A percentile compares a stretch with the other conserved stretches of the same genome.
These are phyloP conservation scores for Colletes gigas DNA, from an alignment of 1,140 invertebrate genomes.

Conservation along the genomic window DNA sequence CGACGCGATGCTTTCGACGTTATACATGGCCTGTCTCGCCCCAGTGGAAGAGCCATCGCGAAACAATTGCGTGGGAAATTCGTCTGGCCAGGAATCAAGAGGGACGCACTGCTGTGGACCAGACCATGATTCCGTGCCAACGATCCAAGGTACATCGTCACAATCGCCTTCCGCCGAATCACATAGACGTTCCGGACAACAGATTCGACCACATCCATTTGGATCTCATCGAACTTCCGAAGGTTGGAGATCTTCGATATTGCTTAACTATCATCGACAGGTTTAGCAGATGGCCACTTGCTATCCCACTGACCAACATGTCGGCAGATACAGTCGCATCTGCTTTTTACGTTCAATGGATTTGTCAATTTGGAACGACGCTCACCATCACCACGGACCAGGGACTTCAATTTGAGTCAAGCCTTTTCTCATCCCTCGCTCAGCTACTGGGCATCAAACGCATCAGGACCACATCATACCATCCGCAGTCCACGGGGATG, in stretches of 20 bases:
- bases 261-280: conserved; percentile 33
- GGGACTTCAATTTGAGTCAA: conserved; percentile 21
- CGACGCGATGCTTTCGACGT: conserved; percentile 28
- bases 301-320: conserved; percentile 1
- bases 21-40: conserved; percentile 56
- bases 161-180: neutral
- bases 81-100: conserved; percentile 48
- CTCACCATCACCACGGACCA: conserved; percentile 19
- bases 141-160: conserved; percentile 59
- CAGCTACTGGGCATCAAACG: neutral
- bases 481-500: conserved; percentile 68
- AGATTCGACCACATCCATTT: conserved; percentile 68
- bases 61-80: neutral
- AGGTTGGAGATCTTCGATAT: neutral
- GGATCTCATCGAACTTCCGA: conserved; percentile 14
- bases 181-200: conserved; percentile 24
- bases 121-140: conserved; percentile 57
- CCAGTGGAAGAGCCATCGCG: conserved; percentile 35
- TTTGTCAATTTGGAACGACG: conserved; percentile 67
- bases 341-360: conserved; percentile 57
- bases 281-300: neutral
- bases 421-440: conserved; percentile 15
- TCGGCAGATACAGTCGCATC: neutral
- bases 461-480: conserved; percentile 51
- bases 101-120: conserved; percentile 40